phyloP scores from a whole-genome alignment of 2,888 invertebrate species.

The Maniola hyperantus region DNA sequence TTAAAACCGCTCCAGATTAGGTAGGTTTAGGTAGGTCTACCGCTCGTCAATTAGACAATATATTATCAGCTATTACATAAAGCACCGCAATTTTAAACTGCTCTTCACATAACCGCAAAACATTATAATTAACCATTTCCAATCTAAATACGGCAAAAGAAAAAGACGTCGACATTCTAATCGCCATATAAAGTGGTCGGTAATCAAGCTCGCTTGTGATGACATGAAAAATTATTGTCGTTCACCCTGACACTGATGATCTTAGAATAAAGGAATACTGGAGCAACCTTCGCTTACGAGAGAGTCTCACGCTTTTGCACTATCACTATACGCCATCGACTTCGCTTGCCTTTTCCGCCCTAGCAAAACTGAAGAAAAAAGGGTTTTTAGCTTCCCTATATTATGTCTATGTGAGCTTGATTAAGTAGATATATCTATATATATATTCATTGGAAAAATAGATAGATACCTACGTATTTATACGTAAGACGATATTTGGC shows the following conservation, averaged over 20 bases:
- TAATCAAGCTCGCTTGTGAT: constrained; percentile 39
- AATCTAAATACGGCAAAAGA: constrained; percentile 39
- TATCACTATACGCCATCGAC: background rate
- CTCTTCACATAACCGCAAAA: constrained; percentile 10
- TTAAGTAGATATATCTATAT: too few species aligned
- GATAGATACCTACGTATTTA: too few species aligned
- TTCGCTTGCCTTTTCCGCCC: background rate
- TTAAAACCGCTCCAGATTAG: background rate
- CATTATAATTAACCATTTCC: constrained; percentile 22
- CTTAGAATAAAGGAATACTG: constrained; percentile 60
- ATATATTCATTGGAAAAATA: too few species aligned
- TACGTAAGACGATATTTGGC: too few species aligned
- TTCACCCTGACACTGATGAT: constrained; percentile 77
- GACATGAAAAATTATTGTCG: constrained; percentile 61
- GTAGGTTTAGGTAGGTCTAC: too few species aligned
- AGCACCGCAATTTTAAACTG: background rate
- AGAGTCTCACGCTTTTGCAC: constrained; percentile 11
- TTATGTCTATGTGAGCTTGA: too few species aligned
- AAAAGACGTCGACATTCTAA: constrained; percentile 53
- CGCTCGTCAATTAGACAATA: background rate
- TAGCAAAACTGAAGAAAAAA: background rate
- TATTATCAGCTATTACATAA: constrained; percentile 16
- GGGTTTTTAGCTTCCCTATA: background rate
- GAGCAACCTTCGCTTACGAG: constrained; percentile 19
- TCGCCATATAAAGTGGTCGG: constrained; percentile 47